Conservation (phyloP, 2,113 vertebrate genomes). For the Callopanchax toddi region DNA sequence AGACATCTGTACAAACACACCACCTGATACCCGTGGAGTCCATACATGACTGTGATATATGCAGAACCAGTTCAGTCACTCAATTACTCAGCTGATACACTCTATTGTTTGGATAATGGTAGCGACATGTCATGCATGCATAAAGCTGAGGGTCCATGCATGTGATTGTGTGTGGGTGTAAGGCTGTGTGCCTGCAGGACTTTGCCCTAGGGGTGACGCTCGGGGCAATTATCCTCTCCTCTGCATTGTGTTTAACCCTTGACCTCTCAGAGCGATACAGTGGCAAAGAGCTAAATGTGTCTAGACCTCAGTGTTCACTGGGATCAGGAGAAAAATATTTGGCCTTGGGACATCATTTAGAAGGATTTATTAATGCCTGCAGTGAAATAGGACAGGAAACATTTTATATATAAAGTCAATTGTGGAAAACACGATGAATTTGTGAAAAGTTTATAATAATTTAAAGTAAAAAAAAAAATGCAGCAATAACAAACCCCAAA, state of each 20-base stretch:
- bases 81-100: conserved; percentile 52
- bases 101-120: conserved; percentile 63
- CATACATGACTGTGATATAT: conserved; percentile 23
- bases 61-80: conserved; percentile 29
- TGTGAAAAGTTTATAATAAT: neutral
- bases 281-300: conserved; percentile 62
- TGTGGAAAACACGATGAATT: neutral
- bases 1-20: conserved; percentile 24
- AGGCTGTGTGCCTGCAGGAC: conserved; percentile 31
- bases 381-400: neutral
- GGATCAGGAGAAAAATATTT: conserved; percentile 24
- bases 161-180: conserved; percentile 14
- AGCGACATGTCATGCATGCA: conserved; percentile 65
- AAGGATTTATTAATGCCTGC: conserved; percentile 30
- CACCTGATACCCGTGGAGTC: conserved; percentile 35
- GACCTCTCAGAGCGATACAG: conserved; percentile 59
- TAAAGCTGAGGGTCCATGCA: conserved; percentile 51
- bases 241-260: conserved; percentile 76
- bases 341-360: conserved; percentile 46
- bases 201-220: conserved; percentile 61
- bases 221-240: conserved; percentile 59
- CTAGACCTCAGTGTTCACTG: conserved; percentile 65
- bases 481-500: neutral
- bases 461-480: neutral
- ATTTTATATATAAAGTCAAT: neutral